Evolutionary conservation across 2,113 vertebrate species (phyloP), one percentile per base, ranked within the genome.

Genomic region (Psilopsiagon aymara): DNA sequence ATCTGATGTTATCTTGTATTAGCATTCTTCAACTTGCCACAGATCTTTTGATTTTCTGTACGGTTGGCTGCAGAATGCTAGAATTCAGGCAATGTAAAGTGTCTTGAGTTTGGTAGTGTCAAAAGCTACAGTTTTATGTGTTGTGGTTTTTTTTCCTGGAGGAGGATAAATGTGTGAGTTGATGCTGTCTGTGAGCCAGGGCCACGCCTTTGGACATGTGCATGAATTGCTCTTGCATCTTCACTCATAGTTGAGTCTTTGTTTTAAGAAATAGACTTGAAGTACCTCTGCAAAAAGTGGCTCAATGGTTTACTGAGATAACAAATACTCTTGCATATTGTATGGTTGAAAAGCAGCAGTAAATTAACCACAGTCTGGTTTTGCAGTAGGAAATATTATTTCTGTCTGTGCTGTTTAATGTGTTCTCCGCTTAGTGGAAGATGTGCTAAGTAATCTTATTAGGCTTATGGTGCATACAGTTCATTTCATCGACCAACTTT

Each of bases 141-240:
- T 60, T 2, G 3, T 51, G 35, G 17, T 10, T 5, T 76, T 81
- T 82, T 49, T 46, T 67, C 13, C 20, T 67, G 25, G 3, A 23
- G 33, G 9, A 0, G 0, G 5, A 17, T 15, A 59, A 17, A 20
- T 33, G 6, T 31, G 13, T 5, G 28, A 49, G 15, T 44, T 82
- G n/a, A 15, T 82, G 49, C 21, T 39, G 21, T 77, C 17, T 33
- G 23, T 31, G 53, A 80, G 31, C 41, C 51, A 35, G 8, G 25
- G 25, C 19, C 7, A 1, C 5, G 69, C 73, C 49, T 82, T 53
- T 44, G 70, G 46, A 70, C 79, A 77, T 6, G 23, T 53, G 49
- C 24, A 47, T 35, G 43, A 63, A 13, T 16, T 78, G 51, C 16
- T 63, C 29, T 64, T 27, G 47, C 44, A 24, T 68, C 86, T 95